A percentile compares a stretch with the other conserved stretches of the same genome.
These are phyloP conservation scores for Tympanuchus pallidicinctus DNA, from an alignment of 2,113 vertebrate genomes.

Conservation along the genomic window DNA sequence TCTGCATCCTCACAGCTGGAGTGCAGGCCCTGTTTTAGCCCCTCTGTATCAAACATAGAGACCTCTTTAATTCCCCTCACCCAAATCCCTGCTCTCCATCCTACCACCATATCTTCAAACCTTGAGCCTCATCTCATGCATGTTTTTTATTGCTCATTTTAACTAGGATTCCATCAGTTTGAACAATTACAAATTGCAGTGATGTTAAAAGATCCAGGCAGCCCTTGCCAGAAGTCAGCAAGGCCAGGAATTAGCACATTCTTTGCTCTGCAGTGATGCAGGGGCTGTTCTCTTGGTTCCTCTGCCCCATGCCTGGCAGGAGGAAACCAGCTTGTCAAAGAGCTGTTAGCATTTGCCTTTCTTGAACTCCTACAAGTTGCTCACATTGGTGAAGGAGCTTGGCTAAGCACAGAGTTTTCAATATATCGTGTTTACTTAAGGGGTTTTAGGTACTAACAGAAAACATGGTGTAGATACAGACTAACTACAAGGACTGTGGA, in stretches of 20 bases:
- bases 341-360: constrained; percentile 14
- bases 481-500: background rate
- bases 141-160: constrained; percentile 4
- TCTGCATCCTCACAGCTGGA: background rate
- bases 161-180: constrained; percentile 13
- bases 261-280: background rate
- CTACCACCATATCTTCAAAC: background rate
- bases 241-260: background rate
- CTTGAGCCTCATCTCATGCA: background rate
- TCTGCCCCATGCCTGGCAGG: background rate
- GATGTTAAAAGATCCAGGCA: background rate
- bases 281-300: background rate
- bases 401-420: background rate
- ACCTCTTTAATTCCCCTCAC: background rate
- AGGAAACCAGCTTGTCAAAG: background rate
- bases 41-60: background rate
- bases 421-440: background rate
- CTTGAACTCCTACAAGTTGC: background rate
- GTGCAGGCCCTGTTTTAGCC: background rate
- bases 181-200: constrained; percentile 18
- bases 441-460: constrained; percentile 23
- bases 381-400: background rate
- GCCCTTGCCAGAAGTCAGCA: background rate
- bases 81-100: background rate
- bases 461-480: background rate